phyloP scores from a whole-genome alignment of 2,113 vertebrate genomes.

The Sapajus apella region DNA sequence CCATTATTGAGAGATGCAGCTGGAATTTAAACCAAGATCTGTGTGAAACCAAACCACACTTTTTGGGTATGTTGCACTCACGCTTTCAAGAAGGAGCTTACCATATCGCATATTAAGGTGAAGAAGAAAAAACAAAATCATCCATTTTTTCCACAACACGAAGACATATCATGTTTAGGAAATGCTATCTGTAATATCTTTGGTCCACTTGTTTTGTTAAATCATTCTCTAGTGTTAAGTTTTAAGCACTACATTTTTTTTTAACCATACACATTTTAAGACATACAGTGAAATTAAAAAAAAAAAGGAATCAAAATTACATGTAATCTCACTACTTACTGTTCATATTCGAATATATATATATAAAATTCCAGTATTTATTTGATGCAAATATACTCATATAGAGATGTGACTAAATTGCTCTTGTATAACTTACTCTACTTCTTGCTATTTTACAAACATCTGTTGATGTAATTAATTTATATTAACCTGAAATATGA shows the following conservation, averaged over 20 bases:
- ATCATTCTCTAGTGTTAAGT: slow-evolving; percentile 26
- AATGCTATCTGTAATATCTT: neutral
- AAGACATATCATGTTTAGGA: neutral
- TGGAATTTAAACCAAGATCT: neutral
- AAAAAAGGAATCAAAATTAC: neutral
- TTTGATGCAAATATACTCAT: neutral
- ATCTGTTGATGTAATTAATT: neutral
- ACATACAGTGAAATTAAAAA: neutral
- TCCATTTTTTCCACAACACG: neutral
- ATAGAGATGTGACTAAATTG: neutral
- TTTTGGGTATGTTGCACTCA: neutral
- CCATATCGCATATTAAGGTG: neutral
- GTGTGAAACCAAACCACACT: neutral
- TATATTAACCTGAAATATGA: slow-evolving; percentile 18
- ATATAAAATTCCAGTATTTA: neutral
- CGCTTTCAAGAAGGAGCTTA: neutral
- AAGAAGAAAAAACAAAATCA: neutral
- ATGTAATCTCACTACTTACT: neutral
- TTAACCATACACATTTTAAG: neutral
- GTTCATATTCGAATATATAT: neutral
- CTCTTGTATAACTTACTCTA: slow-evolving; percentile 12
- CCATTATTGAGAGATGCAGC: neutral
- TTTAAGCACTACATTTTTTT: neutral
- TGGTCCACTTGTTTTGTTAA: neutral
- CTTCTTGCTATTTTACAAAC: slow-evolving; percentile 14